Evolutionary conservation across 1,140 invertebrate genomes (phyloP).

Genomic region (Arion vulgaris): DNA sequence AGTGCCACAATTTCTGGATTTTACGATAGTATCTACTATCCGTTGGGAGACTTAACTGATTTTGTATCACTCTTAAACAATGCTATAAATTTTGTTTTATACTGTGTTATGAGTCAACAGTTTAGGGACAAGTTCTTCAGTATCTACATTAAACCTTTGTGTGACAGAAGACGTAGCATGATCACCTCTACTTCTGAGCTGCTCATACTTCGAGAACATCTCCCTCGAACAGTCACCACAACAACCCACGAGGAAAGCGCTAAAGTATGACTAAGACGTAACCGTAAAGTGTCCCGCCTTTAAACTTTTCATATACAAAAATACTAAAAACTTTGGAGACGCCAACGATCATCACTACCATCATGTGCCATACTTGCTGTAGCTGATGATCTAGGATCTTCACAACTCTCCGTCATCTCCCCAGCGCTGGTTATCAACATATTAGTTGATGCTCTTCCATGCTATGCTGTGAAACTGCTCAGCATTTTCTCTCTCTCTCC

Average conservation of each 20-base stretch:
- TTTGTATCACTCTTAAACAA: constrained; percentile 91
- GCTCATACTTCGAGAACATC: constrained; percentile 39
- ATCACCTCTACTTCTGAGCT: constrained; percentile 43
- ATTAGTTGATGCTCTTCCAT: no score
- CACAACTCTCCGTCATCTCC: no score
- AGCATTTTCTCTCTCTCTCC: no score
- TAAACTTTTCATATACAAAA: no score
- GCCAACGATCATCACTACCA: no score
- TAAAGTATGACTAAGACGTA: constrained; percentile 19
- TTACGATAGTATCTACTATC: constrained; percentile 70
- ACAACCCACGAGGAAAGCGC: constrained; percentile 13
- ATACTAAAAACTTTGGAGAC: no score
- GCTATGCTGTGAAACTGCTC: no score
- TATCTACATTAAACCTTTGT: constrained; percentile 59
- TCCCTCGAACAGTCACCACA: constrained; percentile 30
- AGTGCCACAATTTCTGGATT: constrained; percentile 62
- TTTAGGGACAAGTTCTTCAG: constrained; percentile 86
- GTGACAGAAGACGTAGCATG: constrained; percentile 29
- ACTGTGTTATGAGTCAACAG: constrained; percentile 94
- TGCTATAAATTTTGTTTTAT: constrained; percentile 92
- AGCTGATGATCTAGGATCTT: no score
- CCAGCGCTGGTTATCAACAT: no score
- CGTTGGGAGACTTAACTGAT: constrained; percentile 91
- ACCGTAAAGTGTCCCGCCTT: neutral
- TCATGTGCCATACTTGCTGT: no score